These are phyloP conservation scores for Epizoanthus scotinus DNA, from an alignment of 92 coral and sea anemone genomes.

Conservation along the genomic window DNA sequence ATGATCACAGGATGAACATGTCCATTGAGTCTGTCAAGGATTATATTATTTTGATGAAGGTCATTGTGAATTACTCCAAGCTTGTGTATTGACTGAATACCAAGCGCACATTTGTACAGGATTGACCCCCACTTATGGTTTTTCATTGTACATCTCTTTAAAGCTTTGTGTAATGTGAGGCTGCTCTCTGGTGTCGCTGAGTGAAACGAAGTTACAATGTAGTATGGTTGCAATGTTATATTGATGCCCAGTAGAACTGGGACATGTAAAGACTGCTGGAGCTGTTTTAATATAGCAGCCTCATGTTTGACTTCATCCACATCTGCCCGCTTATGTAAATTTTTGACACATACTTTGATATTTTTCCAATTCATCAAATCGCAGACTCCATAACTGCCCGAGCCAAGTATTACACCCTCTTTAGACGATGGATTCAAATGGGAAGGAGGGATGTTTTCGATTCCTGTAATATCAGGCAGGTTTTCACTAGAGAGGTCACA, in stretches of 20 bases:
- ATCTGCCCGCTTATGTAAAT: slow-evolving; percentile 10
- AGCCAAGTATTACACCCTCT: background rate
- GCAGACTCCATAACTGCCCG: slow-evolving; percentile 45
- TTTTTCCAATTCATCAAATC: slow-evolving; percentile 50
- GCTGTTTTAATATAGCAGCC: slow-evolving; percentile 41
- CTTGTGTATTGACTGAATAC: slow-evolving; percentile 44
- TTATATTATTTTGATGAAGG: slow-evolving; percentile 44
- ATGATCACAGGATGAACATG: slow-evolving; percentile 44
- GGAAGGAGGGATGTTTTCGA: slow-evolving; percentile 13
- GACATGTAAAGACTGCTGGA: slow-evolving; percentile 50
- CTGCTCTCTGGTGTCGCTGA: slow-evolving; percentile 23
- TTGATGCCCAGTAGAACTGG: slow-evolving; percentile 50
- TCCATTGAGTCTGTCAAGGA: slow-evolving; percentile 48
- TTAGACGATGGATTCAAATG: background rate
- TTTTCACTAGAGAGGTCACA: background rate
- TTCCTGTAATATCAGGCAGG: background rate
- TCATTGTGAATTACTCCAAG: slow-evolving; percentile 50
- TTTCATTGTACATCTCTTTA: slow-evolving; percentile 13
- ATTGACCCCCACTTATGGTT: slow-evolving; percentile 43
- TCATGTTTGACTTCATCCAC: slow-evolving; percentile 33
- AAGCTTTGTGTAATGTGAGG: slow-evolving; percentile 44
- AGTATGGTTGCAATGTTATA: slow-evolving; percentile 20
- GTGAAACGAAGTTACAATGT: slow-evolving; percentile 52
- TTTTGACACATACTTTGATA: slow-evolving; percentile 52
- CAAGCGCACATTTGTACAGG: slow-evolving; percentile 41